Percentiles rank a stretch among this genome's conserved stretches.
Evolutionary conservation across 2,113 vertebrate species (phyloP).

Genomic region (Ursus arctos): DNA sequence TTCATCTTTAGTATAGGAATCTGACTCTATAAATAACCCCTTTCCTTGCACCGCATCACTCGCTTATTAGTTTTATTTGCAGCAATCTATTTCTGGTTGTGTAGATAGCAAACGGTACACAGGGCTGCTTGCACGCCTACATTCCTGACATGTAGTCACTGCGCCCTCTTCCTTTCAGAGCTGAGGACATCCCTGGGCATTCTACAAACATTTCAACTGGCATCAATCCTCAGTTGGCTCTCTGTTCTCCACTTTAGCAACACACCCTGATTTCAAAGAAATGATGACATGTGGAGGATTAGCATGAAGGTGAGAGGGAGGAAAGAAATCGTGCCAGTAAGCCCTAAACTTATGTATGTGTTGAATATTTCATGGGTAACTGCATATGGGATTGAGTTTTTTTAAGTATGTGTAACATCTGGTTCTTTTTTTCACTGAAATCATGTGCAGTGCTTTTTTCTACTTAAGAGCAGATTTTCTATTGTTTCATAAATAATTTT

Average conservation of each 20-base stretch:
- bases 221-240: slow-evolving; percentile 50
- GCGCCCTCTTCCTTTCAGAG: not conserved
- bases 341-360: slow-evolving; percentile 67
- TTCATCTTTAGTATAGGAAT: not conserved
- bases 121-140: fast-evolving
- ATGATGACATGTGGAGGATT: slow-evolving; percentile 78
- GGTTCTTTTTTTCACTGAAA: slow-evolving; percentile 82
- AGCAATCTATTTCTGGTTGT: not conserved
- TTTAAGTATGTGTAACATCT: slow-evolving; percentile 82
- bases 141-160: not conserved
- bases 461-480: slow-evolving; percentile 81
- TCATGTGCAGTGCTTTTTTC: slow-evolving; percentile 63
- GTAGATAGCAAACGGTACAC: not conserved
- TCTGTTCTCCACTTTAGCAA: slow-evolving; percentile 13
- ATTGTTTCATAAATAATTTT: slow-evolving; percentile 86
- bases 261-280: slow-evolving; percentile 63
- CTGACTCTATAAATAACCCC: not conserved
- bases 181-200: not conserved
- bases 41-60: not conserved
- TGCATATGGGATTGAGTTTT: slow-evolving; percentile 78
- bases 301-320: slow-evolving; percentile 80
- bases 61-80: not conserved
- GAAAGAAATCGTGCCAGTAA: slow-evolving; percentile 61
- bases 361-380: slow-evolving; percentile 84
- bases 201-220: slow-evolving; percentile 55